Conservation (phyloP, 1,140 invertebrate species). For the Tetramorium alpestre region DNA sequence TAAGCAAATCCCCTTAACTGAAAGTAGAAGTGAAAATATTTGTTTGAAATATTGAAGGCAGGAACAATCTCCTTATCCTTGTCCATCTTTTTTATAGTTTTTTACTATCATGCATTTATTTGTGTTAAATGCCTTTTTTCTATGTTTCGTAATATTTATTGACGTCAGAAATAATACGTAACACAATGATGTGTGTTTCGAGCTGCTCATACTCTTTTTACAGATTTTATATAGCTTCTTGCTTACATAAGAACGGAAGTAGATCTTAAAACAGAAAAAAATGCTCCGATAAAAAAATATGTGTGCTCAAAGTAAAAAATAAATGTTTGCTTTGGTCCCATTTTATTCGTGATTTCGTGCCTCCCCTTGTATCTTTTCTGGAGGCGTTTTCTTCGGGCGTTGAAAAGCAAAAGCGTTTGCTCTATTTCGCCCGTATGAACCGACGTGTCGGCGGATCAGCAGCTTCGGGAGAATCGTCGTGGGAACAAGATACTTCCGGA, state of each 20-base stretch:
- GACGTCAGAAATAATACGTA: neutral
- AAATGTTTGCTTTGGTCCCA: neutral
- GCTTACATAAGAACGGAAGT: neutral
- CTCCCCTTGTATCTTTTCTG: neutral
- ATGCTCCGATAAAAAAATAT: neutral
- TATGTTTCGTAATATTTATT: neutral
- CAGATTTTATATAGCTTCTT: neutral
- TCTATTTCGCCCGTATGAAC: conserved; percentile 7
- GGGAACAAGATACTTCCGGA: conserved; percentile 76
- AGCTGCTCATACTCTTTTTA: neutral
- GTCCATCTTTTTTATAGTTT: neutral
- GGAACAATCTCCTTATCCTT: neutral
- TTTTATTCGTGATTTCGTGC: neutral
- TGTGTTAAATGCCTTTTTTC: no score
- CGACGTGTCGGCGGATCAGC: conserved; percentile 33
- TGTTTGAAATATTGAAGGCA: neutral
- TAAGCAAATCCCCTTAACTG: neutral
- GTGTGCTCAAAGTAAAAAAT: neutral
- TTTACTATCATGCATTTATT: neutral
- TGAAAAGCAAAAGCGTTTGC: conserved; percentile 38
- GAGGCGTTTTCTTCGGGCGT: neutral
- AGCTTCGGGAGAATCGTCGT: conserved; percentile 69
- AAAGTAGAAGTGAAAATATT: conserved; percentile 7
- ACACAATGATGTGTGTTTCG: neutral
- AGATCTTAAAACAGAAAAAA: neutral